Conservation (phyloP, 2,888 invertebrate genomes). For the Myopa tessellatipennis region DNA sequence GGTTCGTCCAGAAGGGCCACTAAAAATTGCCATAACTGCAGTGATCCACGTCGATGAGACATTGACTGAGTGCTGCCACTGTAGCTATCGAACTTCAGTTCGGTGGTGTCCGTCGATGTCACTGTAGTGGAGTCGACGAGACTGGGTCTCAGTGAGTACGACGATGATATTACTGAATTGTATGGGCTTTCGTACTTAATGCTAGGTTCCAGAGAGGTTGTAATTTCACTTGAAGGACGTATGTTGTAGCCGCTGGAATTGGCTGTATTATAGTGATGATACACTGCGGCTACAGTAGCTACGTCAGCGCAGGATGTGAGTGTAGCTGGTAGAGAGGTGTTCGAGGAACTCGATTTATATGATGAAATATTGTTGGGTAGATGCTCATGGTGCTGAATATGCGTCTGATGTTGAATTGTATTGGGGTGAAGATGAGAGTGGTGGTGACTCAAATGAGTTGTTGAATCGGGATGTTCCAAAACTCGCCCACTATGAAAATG, state of each 20-base stretch:
- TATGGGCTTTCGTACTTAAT: conserved; percentile 66
- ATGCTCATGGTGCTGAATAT: conserved; percentile 49
- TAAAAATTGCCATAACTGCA: conserved; percentile 95
- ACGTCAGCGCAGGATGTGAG: conserved; percentile 34
- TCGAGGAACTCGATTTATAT: conserved; percentile 51
- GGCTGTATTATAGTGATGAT: conserved; percentile 52
- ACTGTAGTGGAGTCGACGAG: conserved; percentile 64
- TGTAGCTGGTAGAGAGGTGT: conserved; percentile 50
- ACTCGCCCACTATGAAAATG: conserved; percentile 61
- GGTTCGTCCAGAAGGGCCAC: conserved; percentile 83
- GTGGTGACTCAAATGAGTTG: conserved; percentile 55
- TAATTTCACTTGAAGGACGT: conserved; percentile 55
- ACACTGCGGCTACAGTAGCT: conserved; percentile 32
- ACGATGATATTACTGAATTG: conserved; percentile 63
- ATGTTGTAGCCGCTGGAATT: conserved; percentile 48
- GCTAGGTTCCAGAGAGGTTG: conserved; percentile 55
- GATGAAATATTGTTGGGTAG: conserved; percentile 43
- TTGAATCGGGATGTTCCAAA: conserved; percentile 68
- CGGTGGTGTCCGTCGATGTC: conserved; percentile 63
- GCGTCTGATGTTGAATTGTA: conserved; percentile 43
- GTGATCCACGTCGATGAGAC: conserved; percentile 81
- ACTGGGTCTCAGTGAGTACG: conserved; percentile 62
- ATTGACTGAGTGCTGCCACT: conserved; percentile 60
- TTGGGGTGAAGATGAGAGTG: conserved; percentile 46
- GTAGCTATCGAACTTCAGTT: conserved; percentile 64